These are phyloP conservation scores for Clitarchus hookeri DNA, from an alignment of 2,888 invertebrate genomes.

Conservation along the genomic window DNA sequence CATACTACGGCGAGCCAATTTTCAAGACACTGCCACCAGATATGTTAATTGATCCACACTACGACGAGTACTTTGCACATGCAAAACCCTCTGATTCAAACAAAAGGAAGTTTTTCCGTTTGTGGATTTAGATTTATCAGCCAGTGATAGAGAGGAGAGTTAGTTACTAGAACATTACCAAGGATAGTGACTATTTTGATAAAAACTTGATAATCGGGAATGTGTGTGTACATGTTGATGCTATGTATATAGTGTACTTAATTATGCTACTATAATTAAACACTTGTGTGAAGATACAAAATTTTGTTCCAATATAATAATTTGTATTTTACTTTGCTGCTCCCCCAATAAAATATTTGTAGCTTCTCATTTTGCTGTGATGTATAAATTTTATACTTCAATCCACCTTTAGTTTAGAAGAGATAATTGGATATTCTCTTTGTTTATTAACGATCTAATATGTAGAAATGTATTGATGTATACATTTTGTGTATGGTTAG, in stretches of 20 bases:
- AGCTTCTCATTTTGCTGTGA: too few species aligned
- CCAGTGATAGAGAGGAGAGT: not conserved
- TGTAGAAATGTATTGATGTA: too few species aligned
- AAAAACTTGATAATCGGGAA: not conserved
- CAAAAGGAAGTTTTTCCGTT: constrained; percentile 4
- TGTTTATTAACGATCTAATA: too few species aligned
- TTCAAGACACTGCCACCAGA: constrained; percentile 72
- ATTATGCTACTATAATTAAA: too few species aligned
- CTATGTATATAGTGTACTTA: not conserved
- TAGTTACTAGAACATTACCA: not conserved
- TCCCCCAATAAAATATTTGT: too few species aligned
- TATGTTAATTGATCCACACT: constrained; percentile 64
- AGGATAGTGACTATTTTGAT: not conserved
- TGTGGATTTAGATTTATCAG: constrained; percentile 16
- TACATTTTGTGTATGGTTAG: too few species aligned
- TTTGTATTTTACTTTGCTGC: too few species aligned
- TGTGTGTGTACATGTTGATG: not conserved
- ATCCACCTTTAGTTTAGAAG: too few species aligned
- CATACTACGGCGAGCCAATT: constrained; percentile 81
- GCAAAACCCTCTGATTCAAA: constrained; percentile 43
- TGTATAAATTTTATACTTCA: too few species aligned
- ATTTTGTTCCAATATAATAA: too few species aligned
- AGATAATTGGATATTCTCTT: too few species aligned
- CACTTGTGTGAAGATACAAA: too few species aligned
- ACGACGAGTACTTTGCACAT: constrained; percentile 76